phyloP scores from a whole-genome alignment of 1,140 invertebrate species.

The Drosophila parabipectinata region DNA sequence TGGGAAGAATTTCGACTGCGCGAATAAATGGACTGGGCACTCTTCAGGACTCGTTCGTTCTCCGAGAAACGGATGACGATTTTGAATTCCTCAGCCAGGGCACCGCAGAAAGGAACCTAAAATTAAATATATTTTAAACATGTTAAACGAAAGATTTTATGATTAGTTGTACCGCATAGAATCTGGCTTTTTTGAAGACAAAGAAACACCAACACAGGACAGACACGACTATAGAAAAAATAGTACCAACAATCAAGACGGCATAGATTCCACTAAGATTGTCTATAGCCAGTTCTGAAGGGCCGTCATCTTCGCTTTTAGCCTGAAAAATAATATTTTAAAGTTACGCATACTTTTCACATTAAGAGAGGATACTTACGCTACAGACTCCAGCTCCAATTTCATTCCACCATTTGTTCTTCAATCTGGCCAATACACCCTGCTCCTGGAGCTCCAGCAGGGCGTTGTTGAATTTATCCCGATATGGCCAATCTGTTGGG shows the following conservation, averaged over 20 bases:
- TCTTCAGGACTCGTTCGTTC: conserved; percentile 70
- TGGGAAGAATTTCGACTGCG: conserved; percentile 76
- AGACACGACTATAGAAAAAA: conserved; percentile 80
- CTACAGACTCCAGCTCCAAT: conserved; percentile 91
- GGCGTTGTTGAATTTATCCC: conserved; percentile 90
- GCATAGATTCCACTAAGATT: conserved; percentile 91
- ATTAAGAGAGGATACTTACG: conserved; percentile 82
- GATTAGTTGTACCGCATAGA: conserved; percentile 55
- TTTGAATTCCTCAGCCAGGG: conserved; percentile 89
- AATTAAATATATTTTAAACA: neutral
- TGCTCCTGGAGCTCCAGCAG: conserved; percentile 92
- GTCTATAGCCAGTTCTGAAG: conserved; percentile 83
- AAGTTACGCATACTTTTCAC: conserved; percentile 34
- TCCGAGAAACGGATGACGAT: conserved; percentile 86
- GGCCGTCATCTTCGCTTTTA: conserved; percentile 41
- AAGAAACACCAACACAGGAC: conserved; percentile 78
- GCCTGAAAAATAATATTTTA: conserved; percentile 26
- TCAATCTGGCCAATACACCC: conserved; percentile 90
- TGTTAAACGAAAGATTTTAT: neutral
- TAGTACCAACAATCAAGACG: conserved; percentile 86
- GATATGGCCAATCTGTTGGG: conserved; percentile 88
- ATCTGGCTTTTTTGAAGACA: conserved; percentile 69
- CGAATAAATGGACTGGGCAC: conserved; percentile 74
- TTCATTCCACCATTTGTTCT: conserved; percentile 96
- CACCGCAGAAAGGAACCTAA: conserved; percentile 88